Conservation (phyloP, 2,113 vertebrate genomes). For the Lipotes vexillifer region DNA sequence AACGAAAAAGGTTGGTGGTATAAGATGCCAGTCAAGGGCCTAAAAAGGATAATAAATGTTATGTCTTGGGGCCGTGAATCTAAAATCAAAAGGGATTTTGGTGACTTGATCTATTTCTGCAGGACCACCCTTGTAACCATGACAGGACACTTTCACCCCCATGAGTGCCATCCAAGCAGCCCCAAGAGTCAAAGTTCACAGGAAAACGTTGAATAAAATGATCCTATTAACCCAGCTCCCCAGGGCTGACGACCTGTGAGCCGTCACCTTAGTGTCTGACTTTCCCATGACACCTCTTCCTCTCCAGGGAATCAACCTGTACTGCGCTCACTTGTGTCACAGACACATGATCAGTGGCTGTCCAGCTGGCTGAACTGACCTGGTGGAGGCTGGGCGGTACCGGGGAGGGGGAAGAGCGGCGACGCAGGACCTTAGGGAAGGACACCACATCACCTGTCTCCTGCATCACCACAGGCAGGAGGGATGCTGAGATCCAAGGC, state of each 20-base stretch:
- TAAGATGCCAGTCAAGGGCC: not conserved
- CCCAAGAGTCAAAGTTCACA: not conserved
- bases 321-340: not conserved
- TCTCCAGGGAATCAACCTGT: not conserved
- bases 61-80: not conserved
- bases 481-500: not conserved
- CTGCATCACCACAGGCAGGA: not conserved
- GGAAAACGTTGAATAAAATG: not conserved
- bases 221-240: not conserved
- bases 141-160: accelerated
- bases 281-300: accelerated
- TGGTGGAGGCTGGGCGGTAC: not conserved
- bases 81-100: not conserved
- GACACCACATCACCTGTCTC: not conserved
- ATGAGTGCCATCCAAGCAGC: not conserved
- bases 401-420: not conserved
- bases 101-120: not conserved
- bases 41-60: not conserved
- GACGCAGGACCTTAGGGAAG: not conserved
- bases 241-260: not conserved
- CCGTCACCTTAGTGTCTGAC: not conserved
- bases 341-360: not conserved
- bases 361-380: not conserved
- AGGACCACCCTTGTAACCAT: not conserved
- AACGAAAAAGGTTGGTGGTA: not conserved